Evolutionary conservation across 1,140 invertebrate genomes (phyloP).

Genomic region (Trachymyrmex cornetzi): DNA sequence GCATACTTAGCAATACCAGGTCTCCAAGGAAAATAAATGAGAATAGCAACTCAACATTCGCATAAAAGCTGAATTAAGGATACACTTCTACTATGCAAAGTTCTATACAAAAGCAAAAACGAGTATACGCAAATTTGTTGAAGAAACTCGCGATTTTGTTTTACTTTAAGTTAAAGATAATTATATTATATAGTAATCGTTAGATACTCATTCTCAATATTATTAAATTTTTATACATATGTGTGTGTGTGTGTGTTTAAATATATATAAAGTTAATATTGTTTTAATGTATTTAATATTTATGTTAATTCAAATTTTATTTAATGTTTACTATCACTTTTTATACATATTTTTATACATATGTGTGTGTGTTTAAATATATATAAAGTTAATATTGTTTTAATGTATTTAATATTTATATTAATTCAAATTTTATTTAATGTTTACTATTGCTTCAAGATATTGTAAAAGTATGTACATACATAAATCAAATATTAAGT

Average conservation of each 20-base stretch:
- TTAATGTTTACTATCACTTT: not conserved
- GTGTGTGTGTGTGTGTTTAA: too few relatives aligned
- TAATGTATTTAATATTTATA: not conserved
- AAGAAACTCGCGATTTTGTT: too few relatives aligned
- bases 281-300: not conserved
- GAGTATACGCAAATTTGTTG: not conserved
- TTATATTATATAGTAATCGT: not conserved
- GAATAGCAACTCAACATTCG: not conserved
- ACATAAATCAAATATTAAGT: not conserved
- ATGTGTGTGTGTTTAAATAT: not conserved
- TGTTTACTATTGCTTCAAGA: not conserved
- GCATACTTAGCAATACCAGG: not conserved
- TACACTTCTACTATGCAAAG: conserved; percentile 11
- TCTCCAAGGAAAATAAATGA: conserved; percentile 3
- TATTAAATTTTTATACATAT: not conserved
- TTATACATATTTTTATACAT: too few relatives aligned
- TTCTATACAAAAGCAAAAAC: not conserved
- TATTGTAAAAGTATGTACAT: not conserved
- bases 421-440: not conserved
- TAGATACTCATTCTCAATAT: not conserved
- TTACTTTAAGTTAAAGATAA: too few relatives aligned
- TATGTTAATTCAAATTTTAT: not conserved
- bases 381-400: not conserved
- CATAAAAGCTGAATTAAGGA: conserved; percentile 34
- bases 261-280: not conserved